phyloP scores from a whole-genome alignment of 2,888 invertebrate genomes.

The Oscheius myriophilus region DNA sequence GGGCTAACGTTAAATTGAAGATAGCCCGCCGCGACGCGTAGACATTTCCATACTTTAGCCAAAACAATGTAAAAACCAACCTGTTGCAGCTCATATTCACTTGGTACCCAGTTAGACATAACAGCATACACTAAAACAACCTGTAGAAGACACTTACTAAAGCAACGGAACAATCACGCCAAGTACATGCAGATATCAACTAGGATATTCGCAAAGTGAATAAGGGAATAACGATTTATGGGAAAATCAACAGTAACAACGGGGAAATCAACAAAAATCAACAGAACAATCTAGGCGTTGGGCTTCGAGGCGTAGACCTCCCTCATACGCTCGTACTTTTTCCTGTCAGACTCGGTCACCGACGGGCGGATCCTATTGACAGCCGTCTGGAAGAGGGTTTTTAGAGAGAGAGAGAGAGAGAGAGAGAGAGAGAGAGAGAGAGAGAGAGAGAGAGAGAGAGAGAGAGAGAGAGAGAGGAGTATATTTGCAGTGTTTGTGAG shows the following conservation, averaged over 20 bases:
- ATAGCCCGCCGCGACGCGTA: too few relatives aligned
- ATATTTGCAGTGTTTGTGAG: too few relatives aligned
- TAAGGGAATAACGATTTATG: constrained; percentile 1
- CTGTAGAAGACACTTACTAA: constrained; percentile 1
- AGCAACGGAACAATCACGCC: background rate
- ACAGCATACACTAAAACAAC: constrained; percentile 16
- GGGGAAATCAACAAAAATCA: too few relatives aligned
- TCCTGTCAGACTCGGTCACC: constrained; percentile 79
- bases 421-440: too few relatives aligned
- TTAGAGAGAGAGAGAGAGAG: too few relatives aligned
- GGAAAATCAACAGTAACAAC: constrained; percentile 22
- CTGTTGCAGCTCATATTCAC: constrained; percentile 31
- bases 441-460: too few relatives aligned
- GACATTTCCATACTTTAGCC: background rate
- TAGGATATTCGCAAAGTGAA: background rate
- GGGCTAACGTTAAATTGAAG: too few relatives aligned
- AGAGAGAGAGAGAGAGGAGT: too few relatives aligned
- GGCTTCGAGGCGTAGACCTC: constrained; percentile 45
- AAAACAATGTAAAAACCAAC: constrained; percentile 7
- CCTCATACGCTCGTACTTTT: constrained; percentile 78
- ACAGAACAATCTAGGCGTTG: constrained; percentile 1
- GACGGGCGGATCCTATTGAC: constrained; percentile 86
- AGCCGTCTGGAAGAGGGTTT: constrained; percentile 81
- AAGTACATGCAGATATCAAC: constrained; percentile 3
- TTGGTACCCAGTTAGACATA: constrained; percentile 30